Base-by-base conservation (phyloP, 2,888 invertebrate genomes). In the Latrodectus elegans region DNA sequence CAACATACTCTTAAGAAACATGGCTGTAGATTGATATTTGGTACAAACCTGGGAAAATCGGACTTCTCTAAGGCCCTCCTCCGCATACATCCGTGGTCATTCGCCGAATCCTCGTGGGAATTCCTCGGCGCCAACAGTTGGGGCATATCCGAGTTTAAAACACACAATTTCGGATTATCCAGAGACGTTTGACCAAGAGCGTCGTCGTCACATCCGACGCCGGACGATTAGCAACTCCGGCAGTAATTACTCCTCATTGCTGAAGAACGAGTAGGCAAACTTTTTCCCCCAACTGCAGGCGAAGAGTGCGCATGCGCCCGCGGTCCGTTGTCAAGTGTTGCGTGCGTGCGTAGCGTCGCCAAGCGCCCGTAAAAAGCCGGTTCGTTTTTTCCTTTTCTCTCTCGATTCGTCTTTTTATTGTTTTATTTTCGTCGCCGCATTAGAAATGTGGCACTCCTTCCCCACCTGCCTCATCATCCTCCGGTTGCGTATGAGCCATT, bases 1-100 rank as follows among this genome's bases (percentile, higher is more conserved):
- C 6, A 38, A 38, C 38, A 38, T 38, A 38, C 38, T 38, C 38
- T 38, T 38, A 38, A 38, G 22, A 22, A 22, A 22, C 22, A 22
- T 1, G 22, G 22, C 22, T n/a, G n/a, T n/a, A n/a, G n/a, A n/a
- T n/a, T n/a, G n/a, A n/a, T n/a, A n/a, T n/a, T n/a, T n/a, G n/a
- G n/a, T n/a, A n/a, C n/a, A n/a, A n/a, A 80, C 85, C 85, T 86
- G 26, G 85, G 11, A 71, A 86, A 74, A 51, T 64, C 74, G 49
- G 53, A 75, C 38, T 86, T 86, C 51, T 79, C 78, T 4, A 74
- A 64, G 10, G 75, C 71, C 12, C 55, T 49, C 71, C 80, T 70
- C 8, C 85, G 68, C 17, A 72, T 72, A 22, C 75, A 74, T 15
- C 80, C 71, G 38, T 38, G 38, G 38, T 38, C 38, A 38, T 38